These are phyloP conservation scores for Theretra japonica DNA, from an alignment of 2,888 invertebrate genomes.

Conservation along the genomic window DNA sequence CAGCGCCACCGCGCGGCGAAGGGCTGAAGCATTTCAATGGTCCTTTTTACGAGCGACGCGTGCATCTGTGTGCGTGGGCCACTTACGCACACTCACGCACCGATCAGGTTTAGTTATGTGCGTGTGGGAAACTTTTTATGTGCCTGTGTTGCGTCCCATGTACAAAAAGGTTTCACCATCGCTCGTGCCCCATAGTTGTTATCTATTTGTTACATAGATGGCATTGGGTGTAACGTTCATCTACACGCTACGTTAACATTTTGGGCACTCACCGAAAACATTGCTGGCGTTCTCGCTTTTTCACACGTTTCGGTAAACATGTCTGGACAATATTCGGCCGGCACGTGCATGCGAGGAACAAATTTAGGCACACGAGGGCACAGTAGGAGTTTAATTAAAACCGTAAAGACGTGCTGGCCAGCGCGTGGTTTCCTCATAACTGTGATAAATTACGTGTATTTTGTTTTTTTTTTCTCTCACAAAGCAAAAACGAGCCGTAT, in stretches of 20 bases:
- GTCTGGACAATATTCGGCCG: slow-evolving; percentile 64
- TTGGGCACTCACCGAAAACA: slow-evolving; percentile 66
- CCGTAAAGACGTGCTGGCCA: slow-evolving; percentile 78
- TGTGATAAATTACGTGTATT: slow-evolving; percentile 77
- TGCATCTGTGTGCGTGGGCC: slow-evolving; percentile 67
- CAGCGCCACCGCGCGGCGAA: slow-evolving; percentile 81
- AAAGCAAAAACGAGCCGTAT: slow-evolving; percentile 75
- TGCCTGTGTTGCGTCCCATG: slow-evolving; percentile 71
- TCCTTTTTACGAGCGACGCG: slow-evolving; percentile 64
- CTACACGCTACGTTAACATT: slow-evolving; percentile 42
- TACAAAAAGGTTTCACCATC: slow-evolving; percentile 65
- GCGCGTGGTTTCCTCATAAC: slow-evolving; percentile 80
- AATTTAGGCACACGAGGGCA: slow-evolving; percentile 71
- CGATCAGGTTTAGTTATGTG: slow-evolving; percentile 63
- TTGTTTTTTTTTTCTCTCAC: slow-evolving; percentile 75
- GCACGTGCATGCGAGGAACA: slow-evolving; percentile 62
- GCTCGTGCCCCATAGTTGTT: slow-evolving; percentile 64
- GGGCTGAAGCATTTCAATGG: slow-evolving; percentile 81
- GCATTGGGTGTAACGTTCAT: slow-evolving; percentile 67
- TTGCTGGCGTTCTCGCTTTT: slow-evolving; percentile 54
- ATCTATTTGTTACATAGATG: slow-evolving; percentile 74
- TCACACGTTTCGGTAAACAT: slow-evolving; percentile 65
- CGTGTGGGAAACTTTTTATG: slow-evolving; percentile 70
- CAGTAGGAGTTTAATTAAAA: slow-evolving; percentile 75
- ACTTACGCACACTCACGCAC: slow-evolving; percentile 71